Base-by-base conservation (phyloP, 2,113 vertebrate species). In the Megaleporinus macrocephalus region DNA sequence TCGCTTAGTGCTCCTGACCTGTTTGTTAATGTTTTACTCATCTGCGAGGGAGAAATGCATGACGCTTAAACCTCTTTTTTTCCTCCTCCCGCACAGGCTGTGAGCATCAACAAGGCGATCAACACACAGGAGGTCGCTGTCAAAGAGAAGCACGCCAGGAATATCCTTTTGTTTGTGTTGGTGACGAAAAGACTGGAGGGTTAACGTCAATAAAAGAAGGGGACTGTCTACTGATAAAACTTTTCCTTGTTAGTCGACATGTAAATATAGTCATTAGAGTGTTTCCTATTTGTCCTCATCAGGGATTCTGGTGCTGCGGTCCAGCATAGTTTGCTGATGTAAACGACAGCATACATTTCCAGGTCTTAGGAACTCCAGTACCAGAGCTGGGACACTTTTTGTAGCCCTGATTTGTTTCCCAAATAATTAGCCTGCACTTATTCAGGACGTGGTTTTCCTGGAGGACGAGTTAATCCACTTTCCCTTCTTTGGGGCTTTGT, bases 91-190 rank as follows among this genome's bases (percentile, higher is more conserved):
- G 3, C 93, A 83, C 95, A 99, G 98, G 96, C 96, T 1, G 97
- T 99, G 94, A 99, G 98, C 95, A 99, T 99, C 96, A 99, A 98
- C 94, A 99, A 99, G 93, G 98, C 98, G 86, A 99, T 99, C 95
- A 99, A 99, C 89, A 96, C 96, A 0, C 98, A 99, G 95, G 98
- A 99, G 95, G 96, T 98, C 36, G 97, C 97, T 72, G 98, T 99
- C 91, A 99, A 99, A 94, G 98, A 99, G 92, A 99, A 99, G 88
- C 98, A 99, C 26, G 98, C 97, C 93, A 96, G 97, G 93, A 99
- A 99, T 99, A 99, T 99, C 98, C 97, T 99, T 91, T 94, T 55
- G 16, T 36, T 36, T 27, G 26, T 20, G 7, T 12, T 68, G 14
- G 88, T 80, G 79, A 85, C 84, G 41, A 57, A 33, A 5, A 57